Conservation (phyloP, 1,140 invertebrate genomes). For the Meloidogyne exigua region DNA sequence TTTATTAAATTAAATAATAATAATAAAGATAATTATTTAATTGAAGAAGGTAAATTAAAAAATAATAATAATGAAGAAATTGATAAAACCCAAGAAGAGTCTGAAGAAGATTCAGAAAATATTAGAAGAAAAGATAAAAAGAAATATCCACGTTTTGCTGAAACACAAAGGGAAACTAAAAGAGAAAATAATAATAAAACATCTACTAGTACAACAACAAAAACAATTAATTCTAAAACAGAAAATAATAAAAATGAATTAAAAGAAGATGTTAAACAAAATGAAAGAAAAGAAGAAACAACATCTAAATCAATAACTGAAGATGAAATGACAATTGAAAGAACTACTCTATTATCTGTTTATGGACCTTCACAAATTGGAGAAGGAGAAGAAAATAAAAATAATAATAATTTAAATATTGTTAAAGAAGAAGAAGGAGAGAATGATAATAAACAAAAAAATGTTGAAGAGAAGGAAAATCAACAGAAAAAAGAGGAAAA, state of each 20-base stretch:
- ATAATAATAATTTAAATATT: background rate
- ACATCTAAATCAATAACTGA: background rate
- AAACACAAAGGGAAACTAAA: slow-evolving; percentile 3
- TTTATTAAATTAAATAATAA: background rate
- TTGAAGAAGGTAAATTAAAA: background rate
- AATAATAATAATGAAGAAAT: background rate
- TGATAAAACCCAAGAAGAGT: background rate
- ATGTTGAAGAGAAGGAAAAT: background rate
- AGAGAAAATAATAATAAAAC: background rate
- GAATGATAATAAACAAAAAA: background rate
- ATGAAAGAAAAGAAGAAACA: background rate
- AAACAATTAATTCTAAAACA: too few relatives aligned
- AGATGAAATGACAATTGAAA: background rate
- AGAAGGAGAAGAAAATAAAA: background rate
- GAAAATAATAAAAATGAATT: background rate
- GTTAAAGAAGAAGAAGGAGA: too few relatives aligned
- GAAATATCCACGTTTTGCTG: background rate
- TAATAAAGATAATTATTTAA: background rate
- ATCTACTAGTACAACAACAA: too few relatives aligned
- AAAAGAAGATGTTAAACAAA: background rate
- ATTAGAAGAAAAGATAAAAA: slow-evolving; percentile 1
- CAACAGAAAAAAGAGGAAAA: too few relatives aligned
- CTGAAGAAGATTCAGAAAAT: background rate
- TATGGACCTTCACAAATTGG: background rate
- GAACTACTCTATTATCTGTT: background rate